phyloP scores from a whole-genome alignment of 2,113 vertebrate species.

The Clarias macrocephalus region DNA sequence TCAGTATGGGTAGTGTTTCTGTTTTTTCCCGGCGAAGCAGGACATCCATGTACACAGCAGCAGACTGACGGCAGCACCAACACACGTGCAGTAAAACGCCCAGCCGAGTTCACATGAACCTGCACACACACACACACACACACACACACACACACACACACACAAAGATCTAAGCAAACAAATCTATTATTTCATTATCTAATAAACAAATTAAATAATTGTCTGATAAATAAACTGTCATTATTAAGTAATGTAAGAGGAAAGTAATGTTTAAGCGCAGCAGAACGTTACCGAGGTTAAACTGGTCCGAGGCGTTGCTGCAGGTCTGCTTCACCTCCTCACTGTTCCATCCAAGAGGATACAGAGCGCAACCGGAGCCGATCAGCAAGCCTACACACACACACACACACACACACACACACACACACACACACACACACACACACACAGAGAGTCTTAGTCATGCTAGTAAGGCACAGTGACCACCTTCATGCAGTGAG shows the following conservation, averaged over 20 bases:
- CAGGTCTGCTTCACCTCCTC: conserved; percentile 95
- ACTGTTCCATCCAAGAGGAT: conserved; percentile 95
- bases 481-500: not conserved
- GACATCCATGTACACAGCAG: conserved; percentile 93
- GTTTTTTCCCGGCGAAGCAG: conserved; percentile 94
- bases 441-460: not conserved
- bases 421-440: not conserved
- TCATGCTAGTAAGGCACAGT: not conserved
- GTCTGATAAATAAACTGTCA: not conserved
- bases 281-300: conserved; percentile 83
- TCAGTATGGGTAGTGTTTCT: conserved; percentile 94
- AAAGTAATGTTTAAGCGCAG: not conserved
- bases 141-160: conserved; percentile 34
- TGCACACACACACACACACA: conserved; percentile 59
- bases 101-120: conserved; percentile 94
- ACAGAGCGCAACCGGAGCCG: conserved; percentile 92
- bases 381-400: conserved; percentile 84
- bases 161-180: not conserved
- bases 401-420: conserved; percentile 28
- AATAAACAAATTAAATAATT: not conserved
- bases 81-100: conserved; percentile 93
- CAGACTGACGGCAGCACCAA: conserved; percentile 81
- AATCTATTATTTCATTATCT: not conserved
- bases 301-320: conserved; percentile 89
- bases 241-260: not conserved